These are phyloP conservation scores for Jordanella pulchra DNA, from an alignment of 2,797 vertebrate species.

Conservation along the genomic window DNA sequence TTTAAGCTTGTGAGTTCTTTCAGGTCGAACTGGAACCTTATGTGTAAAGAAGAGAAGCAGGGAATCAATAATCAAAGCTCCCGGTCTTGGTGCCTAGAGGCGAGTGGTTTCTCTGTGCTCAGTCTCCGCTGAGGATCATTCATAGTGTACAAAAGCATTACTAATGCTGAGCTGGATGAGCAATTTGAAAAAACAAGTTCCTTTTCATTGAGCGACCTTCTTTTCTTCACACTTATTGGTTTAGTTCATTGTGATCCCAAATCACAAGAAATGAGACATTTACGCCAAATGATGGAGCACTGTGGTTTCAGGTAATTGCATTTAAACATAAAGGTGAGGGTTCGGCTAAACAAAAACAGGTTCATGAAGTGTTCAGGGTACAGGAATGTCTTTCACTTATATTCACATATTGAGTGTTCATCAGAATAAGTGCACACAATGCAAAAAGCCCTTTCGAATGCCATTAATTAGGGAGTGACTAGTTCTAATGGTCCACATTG, in stretches of 20 bases:
- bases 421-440: not conserved
- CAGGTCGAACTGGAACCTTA: conserved; percentile 69
- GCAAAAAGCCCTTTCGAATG: conserved; percentile 45
- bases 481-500: conserved; percentile 74
- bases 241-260: conserved; percentile 47
- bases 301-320: conserved; percentile 65
- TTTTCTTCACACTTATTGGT: conserved; percentile 56
- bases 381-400: conserved; percentile 30
- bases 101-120: conserved; percentile 60
- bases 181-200: conserved; percentile 40
- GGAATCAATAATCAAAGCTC: conserved; percentile 81
- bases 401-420: conserved; percentile 16
- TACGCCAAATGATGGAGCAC: conserved; percentile 35
- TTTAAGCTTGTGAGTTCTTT: conserved; percentile 61
- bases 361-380: conserved; percentile 30
- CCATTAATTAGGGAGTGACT: conserved; percentile 74
- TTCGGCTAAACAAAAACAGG: conserved; percentile 54
- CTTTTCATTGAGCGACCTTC: conserved; percentile 45
- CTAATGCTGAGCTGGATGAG: conserved; percentile 66
- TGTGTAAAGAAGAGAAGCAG: conserved; percentile 71
- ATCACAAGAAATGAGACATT: conserved; percentile 45
- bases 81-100: conserved; percentile 70
- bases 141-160: conserved; percentile 70
- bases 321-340: conserved; percentile 48
- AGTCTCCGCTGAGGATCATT: conserved; percentile 63